Percentiles rank a stretch among this genome's conserved stretches.
These are phyloP conservation scores for Iphiclides podalirius DNA, from an alignment of 2,888 invertebrate genomes.

Conservation along the genomic window DNA sequence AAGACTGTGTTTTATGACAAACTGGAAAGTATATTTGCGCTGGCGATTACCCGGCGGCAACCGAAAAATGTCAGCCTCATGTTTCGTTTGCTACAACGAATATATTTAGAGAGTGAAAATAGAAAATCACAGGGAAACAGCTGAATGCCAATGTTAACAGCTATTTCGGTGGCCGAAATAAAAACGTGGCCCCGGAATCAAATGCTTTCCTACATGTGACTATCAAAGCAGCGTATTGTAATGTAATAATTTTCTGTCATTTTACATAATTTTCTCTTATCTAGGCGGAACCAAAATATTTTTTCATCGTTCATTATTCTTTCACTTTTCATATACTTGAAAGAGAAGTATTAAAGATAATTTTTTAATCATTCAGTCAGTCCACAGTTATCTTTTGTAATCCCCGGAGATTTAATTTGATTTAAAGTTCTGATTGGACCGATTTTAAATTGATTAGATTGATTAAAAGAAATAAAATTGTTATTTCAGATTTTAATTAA, in stretches of 20 bases:
- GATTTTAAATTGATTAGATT: no score
- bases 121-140: slow-evolving; percentile 64
- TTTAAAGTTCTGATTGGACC: no score
- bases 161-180: slow-evolving; percentile 56
- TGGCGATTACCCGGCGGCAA: slow-evolving; percentile 40
- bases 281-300: no score
- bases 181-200: slow-evolving; percentile 38
- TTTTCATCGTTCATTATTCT: no score
- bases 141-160: slow-evolving; percentile 73
- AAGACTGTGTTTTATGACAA: slow-evolving; percentile 28
- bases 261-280: slow-evolving; percentile 23
- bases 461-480: no score
- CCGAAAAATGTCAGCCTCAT: slow-evolving; percentile 60
- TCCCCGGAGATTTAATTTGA: no score
- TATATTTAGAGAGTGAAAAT: slow-evolving; percentile 66
- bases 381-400: no score
- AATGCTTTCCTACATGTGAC: slow-evolving; percentile 31
- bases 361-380: no score
- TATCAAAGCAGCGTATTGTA: slow-evolving; percentile 26
- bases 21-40: slow-evolving; percentile 40
- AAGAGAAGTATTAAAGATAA: no score
- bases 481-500: no score
- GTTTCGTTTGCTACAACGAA: slow-evolving; percentile 44
- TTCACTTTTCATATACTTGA: no score
- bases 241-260: slow-evolving; percentile 24